phyloP scores from a whole-genome alignment of 2,888 invertebrate species.

The Pollenia labialis region DNA sequence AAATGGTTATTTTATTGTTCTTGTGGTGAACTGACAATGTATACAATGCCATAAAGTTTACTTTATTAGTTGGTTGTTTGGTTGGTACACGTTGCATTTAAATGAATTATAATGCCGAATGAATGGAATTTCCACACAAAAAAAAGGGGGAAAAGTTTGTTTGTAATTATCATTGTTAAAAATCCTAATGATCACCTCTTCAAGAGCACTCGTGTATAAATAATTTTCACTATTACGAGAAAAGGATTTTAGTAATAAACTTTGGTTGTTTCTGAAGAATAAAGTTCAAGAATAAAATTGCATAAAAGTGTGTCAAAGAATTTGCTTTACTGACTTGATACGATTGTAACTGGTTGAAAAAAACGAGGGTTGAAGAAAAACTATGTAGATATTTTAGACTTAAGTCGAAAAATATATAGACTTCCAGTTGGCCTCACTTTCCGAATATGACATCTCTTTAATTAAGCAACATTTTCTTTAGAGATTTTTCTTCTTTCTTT shows the following conservation, averaged over 20 bases:
- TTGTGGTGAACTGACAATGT: slow-evolving; percentile 67
- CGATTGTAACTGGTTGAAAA: slow-evolving; percentile 3
- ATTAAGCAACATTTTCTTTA: too few relatives aligned
- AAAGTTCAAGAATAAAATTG: slow-evolving; percentile 10
- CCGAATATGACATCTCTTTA: too few relatives aligned
- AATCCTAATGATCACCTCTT: slow-evolving; percentile 82
- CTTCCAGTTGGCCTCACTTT: too few relatives aligned
- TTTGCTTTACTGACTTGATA: slow-evolving; percentile 4
- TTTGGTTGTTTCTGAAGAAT: neutral
- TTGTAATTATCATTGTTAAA: slow-evolving; percentile 53
- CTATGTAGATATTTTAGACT: too few relatives aligned
- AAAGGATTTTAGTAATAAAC: slow-evolving; percentile 32
- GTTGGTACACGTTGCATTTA: slow-evolving; percentile 23
- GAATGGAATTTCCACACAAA: neutral
- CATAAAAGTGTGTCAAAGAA: slow-evolving; percentile 45
- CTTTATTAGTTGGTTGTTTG: slow-evolving; percentile 13
- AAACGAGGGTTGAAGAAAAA: too few relatives aligned
- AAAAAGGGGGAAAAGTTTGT: slow-evolving; percentile 41
- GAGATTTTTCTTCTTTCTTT: too few relatives aligned
- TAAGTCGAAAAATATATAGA: too few relatives aligned
- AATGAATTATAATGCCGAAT: slow-evolving; percentile 22
- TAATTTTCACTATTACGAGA: slow-evolving; percentile 71
- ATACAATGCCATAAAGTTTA: slow-evolving; percentile 53
- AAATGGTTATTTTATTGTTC: slow-evolving; percentile 70
- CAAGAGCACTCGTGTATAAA: slow-evolving; percentile 80